These are phyloP conservation scores for Limanda limanda DNA, from an alignment of 2,113 vertebrate genomes.

Conservation along the genomic window DNA sequence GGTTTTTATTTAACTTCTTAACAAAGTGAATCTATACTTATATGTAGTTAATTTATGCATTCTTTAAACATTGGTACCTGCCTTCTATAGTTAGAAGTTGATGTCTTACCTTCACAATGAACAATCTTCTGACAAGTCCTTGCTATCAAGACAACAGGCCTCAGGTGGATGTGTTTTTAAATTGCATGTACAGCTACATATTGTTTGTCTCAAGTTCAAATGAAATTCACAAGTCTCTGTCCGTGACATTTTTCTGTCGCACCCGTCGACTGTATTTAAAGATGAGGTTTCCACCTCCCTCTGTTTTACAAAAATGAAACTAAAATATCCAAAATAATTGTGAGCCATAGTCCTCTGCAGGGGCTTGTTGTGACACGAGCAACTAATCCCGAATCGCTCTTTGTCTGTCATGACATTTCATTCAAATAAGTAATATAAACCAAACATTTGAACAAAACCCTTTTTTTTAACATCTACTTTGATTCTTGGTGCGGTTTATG, in stretches of 20 bases:
- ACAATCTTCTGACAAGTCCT: neutral
- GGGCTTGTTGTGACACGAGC: too few species aligned
- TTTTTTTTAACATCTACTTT: too few species aligned
- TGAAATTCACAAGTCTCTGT: neutral
- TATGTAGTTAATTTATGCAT: neutral
- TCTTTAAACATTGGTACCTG: neutral
- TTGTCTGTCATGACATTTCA: too few species aligned
- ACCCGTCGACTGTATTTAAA: neutral
- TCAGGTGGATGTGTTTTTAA: neutral
- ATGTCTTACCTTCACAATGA: neutral
- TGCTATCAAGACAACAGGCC: neutral
- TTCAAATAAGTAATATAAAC: too few species aligned
- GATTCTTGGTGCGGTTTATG: too few species aligned
- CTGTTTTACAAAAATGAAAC: too few species aligned
- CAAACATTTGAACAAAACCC: too few species aligned
- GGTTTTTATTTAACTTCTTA: slow-evolving; percentile 35
- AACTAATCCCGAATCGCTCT: too few species aligned
- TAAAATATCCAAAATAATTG: too few species aligned
- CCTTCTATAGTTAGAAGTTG: neutral
- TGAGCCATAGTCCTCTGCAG: too few species aligned
- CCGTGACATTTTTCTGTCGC: neutral
- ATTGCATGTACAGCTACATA: neutral
- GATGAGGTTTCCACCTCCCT: too few species aligned
- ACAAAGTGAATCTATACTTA: neutral
- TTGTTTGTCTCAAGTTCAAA: neutral